Evolutionary conservation across 2,113 vertebrate species (phyloP), one percentile per base, ranked within the genome.

Genomic region (Oophaga pumilio): DNA sequence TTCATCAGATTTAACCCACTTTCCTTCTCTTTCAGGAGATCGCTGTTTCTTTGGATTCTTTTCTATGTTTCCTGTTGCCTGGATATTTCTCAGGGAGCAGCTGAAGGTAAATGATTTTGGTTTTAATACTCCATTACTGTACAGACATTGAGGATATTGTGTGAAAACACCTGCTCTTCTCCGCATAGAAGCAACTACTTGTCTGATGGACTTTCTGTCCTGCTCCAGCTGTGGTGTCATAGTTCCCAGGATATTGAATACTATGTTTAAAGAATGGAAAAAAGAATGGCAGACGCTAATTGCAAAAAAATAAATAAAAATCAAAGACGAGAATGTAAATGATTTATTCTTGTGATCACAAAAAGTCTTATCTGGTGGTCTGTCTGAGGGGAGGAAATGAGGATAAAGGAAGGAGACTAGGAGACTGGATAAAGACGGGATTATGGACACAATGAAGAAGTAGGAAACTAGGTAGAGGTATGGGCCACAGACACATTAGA

Each of bases 11-110:
- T 79, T 14, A 79, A 8, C 3, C 53, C 8, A 17, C 20, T 76
- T 85, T 64, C 9, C 64, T 87, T 87, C 20, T 62, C 53, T 82
- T 82, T 43, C 73, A 88, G 87, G 87, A 80, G 97, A 93, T 96
- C 96, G 94, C 96, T 96, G 95, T 95, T 97, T 95, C 92, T 97
- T 96, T 98, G 96, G 94, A 95, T 95, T 90, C 89, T 98, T 90
- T 92, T 98, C 89, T 97, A 94, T 89, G 96, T 96, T 94, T 94
- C 95, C 93, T 97, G 95, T 95, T 96, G 96, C 94, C 95, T 97
- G 95, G 97, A 96, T 95, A 94, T 96, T 94, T 93, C 96, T 91
- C 96, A 97, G 95, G 96, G 95, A 93, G 93, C 93, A 94, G 94
- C 95, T 97, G 96, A 98, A 98, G 98, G 98, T 99, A 98, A 97